Conservation (phyloP, 2,113 vertebrate genomes). For the Psettodes erumei region DNA sequence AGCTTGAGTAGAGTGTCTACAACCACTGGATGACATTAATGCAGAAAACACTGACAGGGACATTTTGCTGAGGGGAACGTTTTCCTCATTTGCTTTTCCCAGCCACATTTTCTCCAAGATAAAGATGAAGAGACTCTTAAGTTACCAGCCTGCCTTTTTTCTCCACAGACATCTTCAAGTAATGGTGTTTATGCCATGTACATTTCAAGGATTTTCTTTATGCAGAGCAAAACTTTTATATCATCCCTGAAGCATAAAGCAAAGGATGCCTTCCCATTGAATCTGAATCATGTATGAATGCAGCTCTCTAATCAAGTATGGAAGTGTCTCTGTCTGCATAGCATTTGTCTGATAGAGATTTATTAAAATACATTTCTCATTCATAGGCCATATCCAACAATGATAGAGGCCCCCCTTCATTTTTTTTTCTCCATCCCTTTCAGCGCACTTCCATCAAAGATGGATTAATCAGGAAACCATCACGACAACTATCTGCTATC, state of each 20-base stretch:
- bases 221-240: not conserved
- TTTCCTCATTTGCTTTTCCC: too few relatives aligned
- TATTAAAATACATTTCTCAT: slow-evolving; percentile 43
- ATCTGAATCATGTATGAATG: slow-evolving; percentile 6
- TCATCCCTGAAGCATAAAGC: not conserved
- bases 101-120: too few relatives aligned
- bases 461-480: slow-evolving; percentile 50
- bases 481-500: slow-evolving; percentile 26
- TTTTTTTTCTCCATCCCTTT: slow-evolving; percentile 19
- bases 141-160: not conserved
- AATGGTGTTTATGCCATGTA: not conserved
- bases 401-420: slow-evolving; percentile 10
- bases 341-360: slow-evolving; percentile 25
- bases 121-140: too few relatives aligned
- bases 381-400: slow-evolving; percentile 19
- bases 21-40: too few relatives aligned
- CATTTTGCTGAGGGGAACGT: too few relatives aligned
- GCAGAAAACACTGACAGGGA: too few relatives aligned
- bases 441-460: slow-evolving; percentile 14
- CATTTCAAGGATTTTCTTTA: not conserved
- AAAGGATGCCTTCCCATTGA: not conserved
- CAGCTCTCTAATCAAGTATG: slow-evolving; percentile 29
- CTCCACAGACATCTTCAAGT: not conserved
- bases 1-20: too few relatives aligned
- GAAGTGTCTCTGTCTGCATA: slow-evolving; percentile 9